phyloP scores from a whole-genome alignment of 1,140 invertebrate species.

The roundworm (Caenorhabditis elegans) region WBcel235 BX284604.4:12380001-12380500 shows the following conservation, averaged over 20 bases:
- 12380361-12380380: too few relatives aligned
- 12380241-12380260: conserved; percentile 35
- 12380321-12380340: conserved; percentile 50
- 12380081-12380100: too few relatives aligned
- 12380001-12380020: background rate
- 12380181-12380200: conserved; percentile 52
- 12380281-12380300: conserved; percentile 50
- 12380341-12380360: conserved; percentile 61
- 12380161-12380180: conserved; percentile 33
- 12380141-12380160: background rate
- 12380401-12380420: conserved; percentile 46
- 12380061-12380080: background rate
- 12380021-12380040: background rate
- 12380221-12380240: conserved; percentile 42
- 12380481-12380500: conserved; percentile 51
- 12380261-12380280: conserved; percentile 40
- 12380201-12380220: conserved; percentile 51
- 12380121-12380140: background rate
- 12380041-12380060: background rate
- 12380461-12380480: conserved; percentile 55
- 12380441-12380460: conserved; percentile 68
- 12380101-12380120: background rate
- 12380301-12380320: conserved; percentile 58
- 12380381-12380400: too few relatives aligned
- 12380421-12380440: conserved; percentile 67